Conservation (phyloP, 2,888 invertebrate species). For the Pyrochroa serraticornis region DNA sequence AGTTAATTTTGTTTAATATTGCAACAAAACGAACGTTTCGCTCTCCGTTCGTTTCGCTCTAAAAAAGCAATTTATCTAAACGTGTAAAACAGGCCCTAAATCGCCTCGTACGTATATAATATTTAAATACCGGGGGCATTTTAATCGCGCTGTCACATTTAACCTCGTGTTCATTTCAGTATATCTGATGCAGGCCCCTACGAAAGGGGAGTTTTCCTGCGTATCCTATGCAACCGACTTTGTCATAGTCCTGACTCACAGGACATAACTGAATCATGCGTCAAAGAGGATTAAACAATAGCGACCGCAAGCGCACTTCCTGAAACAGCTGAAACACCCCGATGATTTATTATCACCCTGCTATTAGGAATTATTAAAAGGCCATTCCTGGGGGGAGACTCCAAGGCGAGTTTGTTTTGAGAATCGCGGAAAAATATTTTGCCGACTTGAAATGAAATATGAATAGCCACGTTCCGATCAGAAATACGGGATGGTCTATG, state of each 20-base stretch:
- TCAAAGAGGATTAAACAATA: slow-evolving; percentile 31
- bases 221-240: slow-evolving; percentile 13
- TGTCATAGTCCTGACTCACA: slow-evolving; percentile 28
- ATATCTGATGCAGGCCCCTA: slow-evolving; percentile 25
- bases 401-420: slow-evolving; percentile 17
- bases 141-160: slow-evolving; percentile 28
- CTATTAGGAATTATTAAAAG: slow-evolving; percentile 30
- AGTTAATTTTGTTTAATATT: too few relatives aligned
- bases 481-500: slow-evolving; percentile 17
- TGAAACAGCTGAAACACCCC: slow-evolving; percentile 22
- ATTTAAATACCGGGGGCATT: slow-evolving; percentile 30
- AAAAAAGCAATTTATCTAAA: too few relatives aligned
- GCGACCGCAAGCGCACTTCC: slow-evolving; percentile 29
- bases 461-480: background rate
- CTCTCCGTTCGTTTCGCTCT: too few relatives aligned
- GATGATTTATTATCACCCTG: slow-evolving; percentile 25
- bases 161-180: slow-evolving; percentile 23
- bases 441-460: slow-evolving; percentile 10
- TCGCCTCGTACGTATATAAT: slow-evolving; percentile 1
- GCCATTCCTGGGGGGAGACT: slow-evolving; percentile 19
- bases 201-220: slow-evolving; percentile 19
- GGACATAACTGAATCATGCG: slow-evolving; percentile 32
- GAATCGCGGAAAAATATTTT: slow-evolving; percentile 22
- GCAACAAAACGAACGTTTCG: too few relatives aligned
- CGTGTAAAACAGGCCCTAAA: too few relatives aligned